A percentile compares a stretch with the other conserved stretches of the same genome.
phyloP scores from a whole-genome alignment of 2,888 invertebrate genomes.

The Dicyrtomina minuta region DNA sequence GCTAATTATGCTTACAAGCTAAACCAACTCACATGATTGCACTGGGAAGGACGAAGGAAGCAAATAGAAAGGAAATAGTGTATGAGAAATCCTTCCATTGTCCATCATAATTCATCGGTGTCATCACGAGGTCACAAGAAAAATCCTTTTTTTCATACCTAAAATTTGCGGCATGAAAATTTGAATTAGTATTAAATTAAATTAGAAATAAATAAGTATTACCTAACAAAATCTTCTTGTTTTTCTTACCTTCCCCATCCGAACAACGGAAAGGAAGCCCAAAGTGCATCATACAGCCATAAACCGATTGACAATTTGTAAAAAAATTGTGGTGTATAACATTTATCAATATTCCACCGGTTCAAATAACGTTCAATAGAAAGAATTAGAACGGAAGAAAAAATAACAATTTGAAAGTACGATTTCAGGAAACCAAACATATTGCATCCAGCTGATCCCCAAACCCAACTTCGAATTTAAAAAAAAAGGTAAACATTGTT shows the following conservation, averaged over 20 bases:
- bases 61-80: not conserved
- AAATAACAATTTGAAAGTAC: constrained; percentile 63
- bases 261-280: constrained; percentile 60
- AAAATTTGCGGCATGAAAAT: not conserved
- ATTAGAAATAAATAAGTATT: not conserved
- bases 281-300: constrained; percentile 59
- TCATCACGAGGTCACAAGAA: constrained; percentile 12
- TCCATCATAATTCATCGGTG: constrained; percentile 5
- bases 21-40: constrained; percentile 12
- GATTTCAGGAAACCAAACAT: constrained; percentile 63
- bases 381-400: constrained; percentile 60
- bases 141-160: constrained; percentile 20
- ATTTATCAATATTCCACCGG: constrained; percentile 59
- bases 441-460: constrained; percentile 62
- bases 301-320: constrained; percentile 55
- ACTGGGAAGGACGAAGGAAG: constrained; percentile 23
- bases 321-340: not conserved
- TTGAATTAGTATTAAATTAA: not conserved
- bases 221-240: not conserved
- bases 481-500: not conserved
- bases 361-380: constrained; percentile 62
- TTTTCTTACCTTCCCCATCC: constrained; percentile 58
- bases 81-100: constrained; percentile 23
- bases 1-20: too few species aligned
- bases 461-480: constrained; percentile 61